Evolutionary conservation across 1,140 invertebrate genomes (phyloP), one percentile per base, ranked within the genome.

Genomic region (Rhagoletis zephyria): DNA sequence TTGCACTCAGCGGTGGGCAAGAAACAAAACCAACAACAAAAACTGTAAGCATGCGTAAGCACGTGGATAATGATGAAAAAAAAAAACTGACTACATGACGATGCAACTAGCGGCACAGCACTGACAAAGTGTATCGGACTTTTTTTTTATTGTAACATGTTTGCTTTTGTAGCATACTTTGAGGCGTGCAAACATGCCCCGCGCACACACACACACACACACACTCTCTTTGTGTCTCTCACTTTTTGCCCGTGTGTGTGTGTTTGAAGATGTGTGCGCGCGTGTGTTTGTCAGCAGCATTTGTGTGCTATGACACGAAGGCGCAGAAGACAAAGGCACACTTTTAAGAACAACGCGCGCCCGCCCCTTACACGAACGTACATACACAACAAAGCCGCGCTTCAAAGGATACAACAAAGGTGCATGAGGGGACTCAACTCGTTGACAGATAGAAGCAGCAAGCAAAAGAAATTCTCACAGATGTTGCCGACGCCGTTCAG

Each of bases 1-100:
- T 81, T 81, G 74, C 74, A 56, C 74, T 81, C 74, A 81, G 74
- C 48, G 74, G 74, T 81, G 74, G 30, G 74, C 74, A 19, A 59
- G 6, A 19, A 81, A 81, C n/a, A 45, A 77, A 16, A 74, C 45
- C 0, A 74, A 51, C 9, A 56, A 81, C 74, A 56, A 81, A 14
- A 81, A 56, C 74, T 56, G 56, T 14, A 81, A 56, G 48, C 45
- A 81, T 51, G 74, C 70, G 51, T 70, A 45, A 45, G 10, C 74
- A 12, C 48, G 48, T 9, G 51, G 48, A 56, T 81, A 81, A 81
- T 56, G 74, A 81, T 51, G 74, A 51, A 56, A 81, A 81, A 81
- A 59, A 56, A 81, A 81, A 59, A 56, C 30, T 1, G 30, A 81
- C 45, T 10, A 6, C 74, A 81, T 81, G 74, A n/a, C 19, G 48